A percentile compares a stretch with the other conserved stretches of the same genome.
Evolutionary conservation across 2,888 invertebrate species (phyloP).

Genomic region (Poecilus cupreus): DNA sequence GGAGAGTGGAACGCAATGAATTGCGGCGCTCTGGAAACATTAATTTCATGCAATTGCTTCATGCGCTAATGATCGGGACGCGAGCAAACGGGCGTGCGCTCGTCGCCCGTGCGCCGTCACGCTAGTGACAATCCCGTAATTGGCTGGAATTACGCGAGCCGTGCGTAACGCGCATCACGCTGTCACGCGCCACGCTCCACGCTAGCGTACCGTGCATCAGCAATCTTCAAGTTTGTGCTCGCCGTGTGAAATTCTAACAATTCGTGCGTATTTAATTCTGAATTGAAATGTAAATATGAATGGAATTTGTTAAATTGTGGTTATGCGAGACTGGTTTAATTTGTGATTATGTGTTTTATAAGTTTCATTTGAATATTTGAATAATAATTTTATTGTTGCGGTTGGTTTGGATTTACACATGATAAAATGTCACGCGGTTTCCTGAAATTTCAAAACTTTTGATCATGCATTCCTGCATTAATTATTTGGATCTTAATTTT

Average conservation of each 20-base stretch:
- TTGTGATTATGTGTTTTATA: conserved; percentile 14
- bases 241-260: conserved; percentile 5
- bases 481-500: too few relatives aligned
- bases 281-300: conserved; percentile 19
- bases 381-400: conserved; percentile 42
- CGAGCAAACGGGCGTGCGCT: too few relatives aligned
- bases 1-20: background rate
- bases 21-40: conserved; percentile 64
- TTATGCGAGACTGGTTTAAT: conserved; percentile 8
- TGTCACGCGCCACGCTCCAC: conserved; percentile 26
- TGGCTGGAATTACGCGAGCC: conserved; percentile 65
- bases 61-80: conserved; percentile 63
- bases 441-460: background rate
- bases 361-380: conserved; percentile 46
- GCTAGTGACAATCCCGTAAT: conserved; percentile 67
- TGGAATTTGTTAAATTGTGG: conserved; percentile 16
- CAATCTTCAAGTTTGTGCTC: conserved; percentile 3
- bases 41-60: conserved; percentile 69
- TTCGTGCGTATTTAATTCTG: conserved; percentile 13
- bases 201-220: background rate
- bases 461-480: too few relatives aligned
- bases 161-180: conserved; percentile 42
- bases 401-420: conserved; percentile 5
- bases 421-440: background rate
- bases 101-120: conserved; percentile 63